Conservation (phyloP, 2,113 vertebrate genomes). For the Macquaria australasica region DNA sequence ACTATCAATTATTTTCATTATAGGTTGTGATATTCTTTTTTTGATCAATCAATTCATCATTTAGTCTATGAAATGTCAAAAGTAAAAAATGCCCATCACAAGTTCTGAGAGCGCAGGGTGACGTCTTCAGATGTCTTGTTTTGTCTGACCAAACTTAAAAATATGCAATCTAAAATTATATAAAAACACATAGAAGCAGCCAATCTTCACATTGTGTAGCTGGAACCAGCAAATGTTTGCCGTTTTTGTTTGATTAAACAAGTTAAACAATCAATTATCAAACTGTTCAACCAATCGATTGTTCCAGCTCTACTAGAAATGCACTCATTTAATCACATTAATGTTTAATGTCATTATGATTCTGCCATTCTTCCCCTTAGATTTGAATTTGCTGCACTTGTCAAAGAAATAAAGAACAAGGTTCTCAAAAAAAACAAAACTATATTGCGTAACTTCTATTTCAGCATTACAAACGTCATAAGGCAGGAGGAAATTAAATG, state of each 20-base stretch:
- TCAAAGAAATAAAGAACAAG: background rate
- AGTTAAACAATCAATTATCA: background rate
- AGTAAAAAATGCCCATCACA: background rate
- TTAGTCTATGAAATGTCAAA: background rate
- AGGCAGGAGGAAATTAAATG: constrained; percentile 55
- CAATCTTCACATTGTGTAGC: background rate
- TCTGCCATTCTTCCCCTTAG: background rate
- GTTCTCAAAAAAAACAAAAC: background rate
- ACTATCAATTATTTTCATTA: background rate
- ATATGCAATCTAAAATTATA: background rate
- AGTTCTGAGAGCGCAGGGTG: background rate
- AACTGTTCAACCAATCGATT: background rate
- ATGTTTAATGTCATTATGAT: background rate
- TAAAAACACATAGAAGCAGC: background rate
- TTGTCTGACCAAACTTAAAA: background rate
- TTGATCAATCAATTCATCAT: background rate
- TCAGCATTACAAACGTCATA: constrained; percentile 33
- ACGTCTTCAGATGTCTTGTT: background rate
- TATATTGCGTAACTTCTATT: constrained; percentile 54
- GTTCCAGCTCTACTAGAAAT: background rate
- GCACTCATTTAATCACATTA: background rate
- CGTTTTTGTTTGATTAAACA: background rate
- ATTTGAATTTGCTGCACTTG: background rate
- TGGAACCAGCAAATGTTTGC: background rate
- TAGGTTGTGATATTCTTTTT: background rate